Evolutionary conservation across 2,797 vertebrate species (phyloP).

Genomic region (Tachyglossus aculeatus): DNA sequence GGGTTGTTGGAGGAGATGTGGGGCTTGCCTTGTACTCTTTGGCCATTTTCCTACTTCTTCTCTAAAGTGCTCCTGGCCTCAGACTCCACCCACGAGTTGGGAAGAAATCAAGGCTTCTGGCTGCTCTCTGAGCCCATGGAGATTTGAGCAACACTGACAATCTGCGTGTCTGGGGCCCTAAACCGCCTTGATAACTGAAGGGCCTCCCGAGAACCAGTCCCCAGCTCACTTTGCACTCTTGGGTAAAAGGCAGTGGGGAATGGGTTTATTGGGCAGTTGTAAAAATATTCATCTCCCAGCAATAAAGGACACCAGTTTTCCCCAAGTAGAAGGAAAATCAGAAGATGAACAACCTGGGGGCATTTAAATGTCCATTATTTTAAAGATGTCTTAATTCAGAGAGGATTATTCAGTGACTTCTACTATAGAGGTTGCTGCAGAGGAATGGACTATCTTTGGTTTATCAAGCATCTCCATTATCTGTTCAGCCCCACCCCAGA

Average conservation of each 20-base stretch:
- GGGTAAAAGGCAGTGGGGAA: conserved; percentile 21
- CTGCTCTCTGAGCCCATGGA: conserved; percentile 43
- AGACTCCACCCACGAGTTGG: neutral
- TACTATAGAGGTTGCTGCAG: neutral
- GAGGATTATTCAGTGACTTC: conserved; percentile 33
- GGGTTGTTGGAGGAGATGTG: neutral
- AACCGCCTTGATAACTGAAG: conserved; percentile 73
- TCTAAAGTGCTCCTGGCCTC: conserved; percentile 10
- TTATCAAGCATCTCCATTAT: conserved; percentile 68
- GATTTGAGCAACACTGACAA: conserved; percentile 79
- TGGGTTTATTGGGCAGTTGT: conserved; percentile 34
- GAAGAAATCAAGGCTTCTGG: conserved; percentile 16
- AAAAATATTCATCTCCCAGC: conserved; percentile 46
- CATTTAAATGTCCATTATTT: neutral
- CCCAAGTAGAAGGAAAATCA: conserved; percentile 3
- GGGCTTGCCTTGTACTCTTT: neutral
- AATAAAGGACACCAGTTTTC: conserved; percentile 14
- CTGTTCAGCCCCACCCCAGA: conserved; percentile 62
- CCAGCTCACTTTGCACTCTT: conserved; percentile 18
- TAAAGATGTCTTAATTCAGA: conserved; percentile 29
- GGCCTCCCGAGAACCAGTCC: conserved; percentile 12
- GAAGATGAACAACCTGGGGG: conserved; percentile 14
- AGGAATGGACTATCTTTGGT: conserved; percentile 41
- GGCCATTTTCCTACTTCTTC: neutral
- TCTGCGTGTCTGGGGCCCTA: conserved; percentile 37